Percentiles rank a stretch among this genome's conserved stretches.
Evolutionary conservation across 2,888 invertebrate species (phyloP).

Genomic region (Nycteola revayana): DNA sequence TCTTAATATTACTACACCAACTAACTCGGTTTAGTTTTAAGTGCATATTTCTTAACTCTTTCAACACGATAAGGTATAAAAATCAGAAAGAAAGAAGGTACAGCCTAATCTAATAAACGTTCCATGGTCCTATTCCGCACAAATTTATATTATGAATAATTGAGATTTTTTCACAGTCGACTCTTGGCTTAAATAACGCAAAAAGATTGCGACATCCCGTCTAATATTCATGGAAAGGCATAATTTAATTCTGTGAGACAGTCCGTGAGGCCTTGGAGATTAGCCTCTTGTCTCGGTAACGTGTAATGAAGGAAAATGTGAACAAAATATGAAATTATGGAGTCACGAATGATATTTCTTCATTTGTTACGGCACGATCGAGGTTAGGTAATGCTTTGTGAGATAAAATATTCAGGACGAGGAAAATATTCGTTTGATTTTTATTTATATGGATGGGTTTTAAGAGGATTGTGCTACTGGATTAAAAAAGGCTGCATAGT

Average conservation of each 20-base stretch:
- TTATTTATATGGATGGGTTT: constrained; percentile 11
- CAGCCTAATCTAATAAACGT: too few species aligned
- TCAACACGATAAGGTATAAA: too few species aligned
- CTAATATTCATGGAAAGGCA: constrained; percentile 79
- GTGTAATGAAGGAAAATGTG: constrained; percentile 67
- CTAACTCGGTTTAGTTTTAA: too few species aligned
- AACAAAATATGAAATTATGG: constrained; percentile 69
- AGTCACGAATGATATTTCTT: constrained; percentile 53
- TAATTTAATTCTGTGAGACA: constrained; percentile 75
- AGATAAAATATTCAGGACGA: background rate
- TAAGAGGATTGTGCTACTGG: too few species aligned
- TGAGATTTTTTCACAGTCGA: constrained; percentile 49
- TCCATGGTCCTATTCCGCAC: constrained; percentile 20
- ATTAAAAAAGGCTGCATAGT: too few species aligned
- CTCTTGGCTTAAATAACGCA: constrained; percentile 51
- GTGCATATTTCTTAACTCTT: too few species aligned
- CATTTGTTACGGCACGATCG: constrained; percentile 38
- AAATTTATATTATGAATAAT: constrained; percentile 52
- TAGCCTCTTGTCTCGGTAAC: constrained; percentile 65
- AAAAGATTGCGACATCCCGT: constrained; percentile 67
- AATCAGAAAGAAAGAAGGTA: too few species aligned
- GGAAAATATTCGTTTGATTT: constrained; percentile 16
- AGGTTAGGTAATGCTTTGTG: background rate
- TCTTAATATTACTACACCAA: too few species aligned
- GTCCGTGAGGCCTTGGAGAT: constrained; percentile 56